Base-by-base conservation (phyloP, 2,888 invertebrate genomes). In the Autographa pulchrina region DNA sequence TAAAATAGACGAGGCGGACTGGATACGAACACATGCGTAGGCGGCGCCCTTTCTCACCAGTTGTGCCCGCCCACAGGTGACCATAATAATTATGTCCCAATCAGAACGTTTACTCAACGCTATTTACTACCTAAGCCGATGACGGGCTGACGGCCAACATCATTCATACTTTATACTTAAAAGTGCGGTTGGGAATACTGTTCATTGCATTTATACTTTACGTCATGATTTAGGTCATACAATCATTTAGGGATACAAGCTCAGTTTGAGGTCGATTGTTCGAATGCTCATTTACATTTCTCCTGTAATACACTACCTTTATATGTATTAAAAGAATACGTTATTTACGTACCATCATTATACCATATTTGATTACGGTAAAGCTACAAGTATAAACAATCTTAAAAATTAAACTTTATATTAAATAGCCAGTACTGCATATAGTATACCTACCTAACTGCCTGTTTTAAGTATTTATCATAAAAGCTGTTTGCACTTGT, bases 41-140 rank as follows among this genome's bases (percentile, higher is more conserved):
- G 95, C 88, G 92, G 89, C 87, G 91, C 92, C 94, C 93, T 93
- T 93, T 93, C 91, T 90, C 89, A 88, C 82, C 85, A 81, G 83
- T 84, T 75, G 65, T 70, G 72, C 81, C 88, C 94, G 91, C 94
- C 94, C 89, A 93, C 93, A 86, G 89, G 83, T 90, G 87, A 83
- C 85, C 80, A 63, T 32, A 31, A 85, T 81, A n/a, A n/a, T n/a
- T n/a, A 81, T 86, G 85, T 85, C 81, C 83, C 79, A 78, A 75
- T 68, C 69, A 76, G 74, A 80, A 76, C 78, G 77, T 74, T 82
- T 79, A 79, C 65, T 74, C 77, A 80, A 82, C 78, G 70, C 62
- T 78, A 74, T 74, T 75, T 73, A 76, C 75, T 80, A 77, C 72
- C 76, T 77, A 62, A 52, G 70, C 62, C 65, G 76, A 72, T 84